phyloP scores from a whole-genome alignment of 2,797 vertebrate genomes.

The Alcedo atthis region DNA sequence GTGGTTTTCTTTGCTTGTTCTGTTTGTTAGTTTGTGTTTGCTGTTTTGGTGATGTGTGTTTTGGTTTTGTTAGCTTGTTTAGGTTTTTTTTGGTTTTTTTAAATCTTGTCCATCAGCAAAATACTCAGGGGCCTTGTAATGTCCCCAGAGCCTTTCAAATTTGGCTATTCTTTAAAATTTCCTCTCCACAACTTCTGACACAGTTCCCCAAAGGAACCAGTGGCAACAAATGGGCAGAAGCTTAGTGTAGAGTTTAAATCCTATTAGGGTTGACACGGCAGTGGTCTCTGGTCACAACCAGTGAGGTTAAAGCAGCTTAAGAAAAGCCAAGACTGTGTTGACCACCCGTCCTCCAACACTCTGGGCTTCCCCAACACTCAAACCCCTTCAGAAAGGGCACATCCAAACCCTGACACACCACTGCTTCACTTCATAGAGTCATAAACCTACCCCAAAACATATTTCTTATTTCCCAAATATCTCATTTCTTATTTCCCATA shows the following conservation, averaged over 20 bases:
- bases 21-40: no score
- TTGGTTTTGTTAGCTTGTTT: no score
- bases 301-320: not conserved
- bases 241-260: not conserved
- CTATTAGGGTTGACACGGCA: not conserved
- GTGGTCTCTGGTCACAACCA: not conserved
- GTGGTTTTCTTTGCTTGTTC: no score
- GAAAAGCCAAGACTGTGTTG: not conserved
- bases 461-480: no score
- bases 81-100: no score
- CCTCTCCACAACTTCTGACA: not conserved
- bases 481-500: no score
- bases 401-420: not conserved
- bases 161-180: not conserved
- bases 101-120: not conserved
- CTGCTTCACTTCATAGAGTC: rapidly evolving
- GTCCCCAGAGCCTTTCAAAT: not conserved
- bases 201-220: not conserved
- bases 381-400: not conserved
- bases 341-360: not conserved
- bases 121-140: not conserved
- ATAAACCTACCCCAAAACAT: not conserved
- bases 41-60: no score
- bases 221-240: not conserved
- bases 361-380: not conserved